These are phyloP conservation scores for Rhagium mordax DNA, from an alignment of 2,888 invertebrate genomes.

Conservation along the genomic window DNA sequence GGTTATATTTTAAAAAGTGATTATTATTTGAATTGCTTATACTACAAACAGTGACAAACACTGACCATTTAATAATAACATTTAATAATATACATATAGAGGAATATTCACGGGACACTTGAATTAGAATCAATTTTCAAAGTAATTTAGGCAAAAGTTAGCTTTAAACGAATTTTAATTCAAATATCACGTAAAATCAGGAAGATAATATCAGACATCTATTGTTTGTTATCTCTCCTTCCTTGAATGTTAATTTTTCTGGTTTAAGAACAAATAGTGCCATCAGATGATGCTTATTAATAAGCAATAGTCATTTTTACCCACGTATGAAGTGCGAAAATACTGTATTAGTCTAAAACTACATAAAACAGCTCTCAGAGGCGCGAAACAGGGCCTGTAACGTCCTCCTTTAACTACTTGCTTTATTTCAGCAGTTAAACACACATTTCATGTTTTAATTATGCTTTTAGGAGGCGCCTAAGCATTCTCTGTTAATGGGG, in stretches of 20 bases:
- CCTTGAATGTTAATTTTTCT: not conserved
- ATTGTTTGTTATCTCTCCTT: no score
- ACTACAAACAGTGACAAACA: not conserved
- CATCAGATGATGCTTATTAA: not conserved
- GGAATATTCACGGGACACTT: no score
- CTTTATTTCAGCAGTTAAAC: slow-evolving; percentile 65
- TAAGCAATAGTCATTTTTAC: not conserved
- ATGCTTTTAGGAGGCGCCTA: slow-evolving; percentile 65
- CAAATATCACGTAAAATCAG: no score
- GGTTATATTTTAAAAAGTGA: not conserved
- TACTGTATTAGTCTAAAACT: not conserved
- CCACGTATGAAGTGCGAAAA: not conserved
- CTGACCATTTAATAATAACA: no score
- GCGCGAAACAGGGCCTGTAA: slow-evolving; percentile 2
- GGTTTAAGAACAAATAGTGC: not conserved
- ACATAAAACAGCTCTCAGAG: not conserved
- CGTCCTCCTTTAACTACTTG: slow-evolving; percentile 49
- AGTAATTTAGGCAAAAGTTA: no score
- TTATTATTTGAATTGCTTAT: not conserved
- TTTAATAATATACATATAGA: no score
- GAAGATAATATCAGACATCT: no score
- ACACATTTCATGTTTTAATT: slow-evolving; percentile 67
- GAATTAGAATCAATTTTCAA: no score
- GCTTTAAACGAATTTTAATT: no score
- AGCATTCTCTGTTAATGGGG: slow-evolving; percentile 61